phyloP scores from a whole-genome alignment of 2,888 invertebrate genomes.

The Fragum fragum region DNA sequence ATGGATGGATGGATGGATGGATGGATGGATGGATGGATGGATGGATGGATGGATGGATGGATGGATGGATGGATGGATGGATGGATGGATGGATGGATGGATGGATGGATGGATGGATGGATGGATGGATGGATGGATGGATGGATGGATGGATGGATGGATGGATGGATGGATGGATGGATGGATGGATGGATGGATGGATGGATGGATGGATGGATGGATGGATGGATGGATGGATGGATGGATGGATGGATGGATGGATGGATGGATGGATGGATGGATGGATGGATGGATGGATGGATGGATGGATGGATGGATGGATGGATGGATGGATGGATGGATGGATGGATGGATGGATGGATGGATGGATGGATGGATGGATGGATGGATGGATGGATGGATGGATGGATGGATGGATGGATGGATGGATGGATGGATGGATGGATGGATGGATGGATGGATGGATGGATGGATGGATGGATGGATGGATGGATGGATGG shows the following conservation, averaged over 20 bases:
- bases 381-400: neutral
- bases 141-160: slow-evolving; percentile 1
- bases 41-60: neutral
- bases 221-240: neutral
- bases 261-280: slow-evolving; percentile 13
- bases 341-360: neutral
- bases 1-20: slow-evolving; percentile 13
- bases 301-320: neutral
- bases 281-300: slow-evolving; percentile 7
- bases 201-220: neutral
- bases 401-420: neutral
- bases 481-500: neutral
- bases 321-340: no score
- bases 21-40: neutral
- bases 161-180: slow-evolving; percentile 12
- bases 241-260: neutral
- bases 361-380: neutral
- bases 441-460: no score
- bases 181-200: neutral
- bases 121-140: neutral
- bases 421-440: slow-evolving; percentile 24
- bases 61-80: neutral
- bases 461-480: no score
- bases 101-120: neutral
- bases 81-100: neutral